These are phyloP conservation scores for Sanderia malayensis DNA, from an alignment of 30 jellyfish, hydroid and myxozoan genomes.

Conservation along the genomic window DNA sequence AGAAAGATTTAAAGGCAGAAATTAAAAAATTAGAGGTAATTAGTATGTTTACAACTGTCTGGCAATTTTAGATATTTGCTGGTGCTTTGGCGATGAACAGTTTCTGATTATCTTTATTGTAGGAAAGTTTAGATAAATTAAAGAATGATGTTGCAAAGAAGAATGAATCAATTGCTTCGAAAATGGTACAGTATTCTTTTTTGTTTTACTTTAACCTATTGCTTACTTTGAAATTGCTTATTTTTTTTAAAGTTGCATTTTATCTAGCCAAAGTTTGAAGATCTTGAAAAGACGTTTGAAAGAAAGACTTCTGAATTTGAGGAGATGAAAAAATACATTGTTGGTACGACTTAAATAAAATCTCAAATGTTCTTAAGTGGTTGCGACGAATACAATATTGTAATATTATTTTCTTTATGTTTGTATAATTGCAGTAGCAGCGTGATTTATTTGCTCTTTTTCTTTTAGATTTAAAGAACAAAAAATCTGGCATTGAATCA, in stretches of 20 bases:
- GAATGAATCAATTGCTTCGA: conserved; percentile 2
- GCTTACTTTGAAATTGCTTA: not conserved
- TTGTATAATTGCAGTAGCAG: not conserved
- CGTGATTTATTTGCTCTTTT: not conserved
- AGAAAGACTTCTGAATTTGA: conserved; percentile 58
- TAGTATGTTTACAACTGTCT: too few species aligned
- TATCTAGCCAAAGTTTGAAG: conserved; percentile 57
- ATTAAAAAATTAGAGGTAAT: conserved; percentile 38
- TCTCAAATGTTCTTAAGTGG: too few species aligned
- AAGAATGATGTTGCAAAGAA: conserved; percentile 31
- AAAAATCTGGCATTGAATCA: conserved; percentile 29
- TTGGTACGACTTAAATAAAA: conserved; percentile 30
- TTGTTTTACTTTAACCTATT: not conserved
- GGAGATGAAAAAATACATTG: conserved; percentile 68
- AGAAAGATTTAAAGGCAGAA: conserved; percentile 1
- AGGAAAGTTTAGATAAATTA: conserved; percentile 27
- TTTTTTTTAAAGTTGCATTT: not conserved
- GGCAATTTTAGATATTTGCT: too few species aligned
- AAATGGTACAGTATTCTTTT: conserved; percentile 25
- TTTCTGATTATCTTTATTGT: not conserved
- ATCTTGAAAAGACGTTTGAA: conserved; percentile 38
- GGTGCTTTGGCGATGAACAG: too few species aligned
- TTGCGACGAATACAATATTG: not conserved
- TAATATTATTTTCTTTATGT: too few species aligned
- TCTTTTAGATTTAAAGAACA: conserved; percentile 45